These are phyloP conservation scores for Garrulus glandarius DNA, from an alignment of 2,797 vertebrate genomes.

Conservation along the genomic window DNA sequence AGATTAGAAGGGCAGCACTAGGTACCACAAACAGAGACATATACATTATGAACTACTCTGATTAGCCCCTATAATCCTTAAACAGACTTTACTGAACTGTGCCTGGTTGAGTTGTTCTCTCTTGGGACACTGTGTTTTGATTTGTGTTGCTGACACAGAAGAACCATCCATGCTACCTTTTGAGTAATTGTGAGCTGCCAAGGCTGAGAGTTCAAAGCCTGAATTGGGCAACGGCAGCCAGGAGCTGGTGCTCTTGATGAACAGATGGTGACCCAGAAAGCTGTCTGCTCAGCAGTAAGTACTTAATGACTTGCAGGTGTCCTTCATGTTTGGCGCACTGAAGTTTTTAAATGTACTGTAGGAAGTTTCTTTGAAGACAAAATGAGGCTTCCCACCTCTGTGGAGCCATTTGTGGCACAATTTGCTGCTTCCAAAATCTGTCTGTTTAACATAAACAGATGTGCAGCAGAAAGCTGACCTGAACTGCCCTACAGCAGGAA, in stretches of 20 bases:
- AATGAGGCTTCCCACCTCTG: slow-evolving; percentile 8
- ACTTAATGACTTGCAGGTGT: slow-evolving; percentile 61
- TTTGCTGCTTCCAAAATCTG: neutral
- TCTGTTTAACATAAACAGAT: neutral
- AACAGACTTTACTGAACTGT: neutral
- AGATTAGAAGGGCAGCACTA: neutral
- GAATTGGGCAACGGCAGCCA: neutral
- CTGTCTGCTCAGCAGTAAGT: slow-evolving; percentile 45
- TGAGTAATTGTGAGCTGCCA: neutral
- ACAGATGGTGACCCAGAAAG: slow-evolving; percentile 67
- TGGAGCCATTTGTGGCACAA: neutral
- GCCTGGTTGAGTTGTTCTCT: neutral
- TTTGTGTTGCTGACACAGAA: neutral
- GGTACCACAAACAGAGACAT: neutral
- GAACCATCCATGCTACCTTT: neutral
- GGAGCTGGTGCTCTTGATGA: neutral
- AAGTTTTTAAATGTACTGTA: neutral
- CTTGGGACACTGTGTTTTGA: neutral
- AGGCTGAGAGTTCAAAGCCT: neutral
- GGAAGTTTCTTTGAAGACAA: slow-evolving; percentile 45
- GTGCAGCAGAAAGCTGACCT: neutral
- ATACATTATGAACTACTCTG: neutral
- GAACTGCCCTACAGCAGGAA: neutral
- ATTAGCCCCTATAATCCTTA: neutral
- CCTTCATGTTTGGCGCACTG: slow-evolving; percentile 18